Evolutionary conservation across 2,797 vertebrate genomes (phyloP), one percentile per base, ranked within the genome.

Genomic region (Micromesistius poutassou): DNA sequence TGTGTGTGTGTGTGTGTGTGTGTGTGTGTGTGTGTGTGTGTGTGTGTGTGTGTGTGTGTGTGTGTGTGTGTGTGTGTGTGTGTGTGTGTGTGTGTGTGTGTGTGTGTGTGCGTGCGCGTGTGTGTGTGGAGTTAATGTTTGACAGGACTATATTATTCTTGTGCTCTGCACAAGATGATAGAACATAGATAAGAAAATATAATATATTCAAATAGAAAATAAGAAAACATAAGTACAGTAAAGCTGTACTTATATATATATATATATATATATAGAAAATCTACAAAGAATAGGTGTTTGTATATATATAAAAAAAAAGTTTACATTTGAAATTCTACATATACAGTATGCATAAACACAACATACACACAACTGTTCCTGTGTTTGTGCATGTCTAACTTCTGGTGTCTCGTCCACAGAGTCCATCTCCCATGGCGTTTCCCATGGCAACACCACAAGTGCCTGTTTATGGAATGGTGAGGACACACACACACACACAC

Each of bases 391-490:
- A 1, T 62, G 5, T 25, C 22, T 62, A 8, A 55, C 55, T n/a
- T 62, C 22, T 62, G 55, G 6, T 62, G 8, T 74, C 12, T 79
- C n/a, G 62, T 19, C 42, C 25, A 12, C 86, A 95, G 96, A 95
- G 95, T 93, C 95, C 95, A 80, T 93, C 96, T 87, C 94, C 96
- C 76, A 91, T 96, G 85, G 85, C 94, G 40, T 97, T 95, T 88
- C 95, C 96, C 83, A 88, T 96, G 94, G 94, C 94, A 86, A 94
- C 96, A 91, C 94, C 96, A 87, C 96, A 97, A 97, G 95, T 96
- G 95, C 96, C 96, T 96, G 91, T 96, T 85, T 97, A 96, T 92
- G 95, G 96, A 95, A 96, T 97, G 96, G 96, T 97, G 91, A 95
- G 95, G 75, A n/a, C 36, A 30, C 46, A 62, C 55, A 55, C 62